A percentile compares a stretch with the other conserved stretches of the same genome.
Conservation (phyloP, 2,888 invertebrate genomes). For the Coleophora deauratella region DNA sequence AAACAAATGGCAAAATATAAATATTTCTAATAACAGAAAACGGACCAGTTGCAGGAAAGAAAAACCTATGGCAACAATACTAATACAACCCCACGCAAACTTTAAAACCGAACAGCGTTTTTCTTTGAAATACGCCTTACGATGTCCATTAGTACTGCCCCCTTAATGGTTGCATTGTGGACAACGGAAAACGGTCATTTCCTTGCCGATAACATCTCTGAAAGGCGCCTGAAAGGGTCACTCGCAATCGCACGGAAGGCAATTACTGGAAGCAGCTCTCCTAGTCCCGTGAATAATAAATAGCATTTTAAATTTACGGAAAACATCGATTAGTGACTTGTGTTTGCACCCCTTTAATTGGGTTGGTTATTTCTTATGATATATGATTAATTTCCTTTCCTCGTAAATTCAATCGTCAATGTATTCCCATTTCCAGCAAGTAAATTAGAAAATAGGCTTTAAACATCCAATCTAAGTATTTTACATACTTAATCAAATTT, state of each 20-base stretch:
- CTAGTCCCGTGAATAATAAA: conserved; percentile 28
- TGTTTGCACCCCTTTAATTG: conserved; percentile 10
- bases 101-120: no score
- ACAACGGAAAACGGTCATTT: conserved; percentile 72
- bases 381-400: neutral
- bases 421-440: no score
- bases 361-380: neutral
- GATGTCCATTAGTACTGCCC: conserved; percentile 66
- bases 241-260: conserved; percentile 47
- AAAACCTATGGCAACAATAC: no score
- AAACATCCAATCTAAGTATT: no score
- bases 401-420: no score
- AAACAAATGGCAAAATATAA: no score
- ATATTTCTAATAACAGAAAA: no score
- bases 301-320: conserved; percentile 44
- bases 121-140: conserved; percentile 10
- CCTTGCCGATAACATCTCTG: conserved; percentile 70
- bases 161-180: conserved; percentile 66
- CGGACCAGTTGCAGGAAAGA: no score
- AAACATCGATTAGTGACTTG: conserved; percentile 31
- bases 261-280: conserved; percentile 5
- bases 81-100: neutral
- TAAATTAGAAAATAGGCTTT: no score
- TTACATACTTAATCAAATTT: no score
- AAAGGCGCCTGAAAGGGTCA: conserved; percentile 66